Evolutionary conservation across 2,797 vertebrate genomes (phyloP).

Genomic region (Vespertilio murinus): DNA sequence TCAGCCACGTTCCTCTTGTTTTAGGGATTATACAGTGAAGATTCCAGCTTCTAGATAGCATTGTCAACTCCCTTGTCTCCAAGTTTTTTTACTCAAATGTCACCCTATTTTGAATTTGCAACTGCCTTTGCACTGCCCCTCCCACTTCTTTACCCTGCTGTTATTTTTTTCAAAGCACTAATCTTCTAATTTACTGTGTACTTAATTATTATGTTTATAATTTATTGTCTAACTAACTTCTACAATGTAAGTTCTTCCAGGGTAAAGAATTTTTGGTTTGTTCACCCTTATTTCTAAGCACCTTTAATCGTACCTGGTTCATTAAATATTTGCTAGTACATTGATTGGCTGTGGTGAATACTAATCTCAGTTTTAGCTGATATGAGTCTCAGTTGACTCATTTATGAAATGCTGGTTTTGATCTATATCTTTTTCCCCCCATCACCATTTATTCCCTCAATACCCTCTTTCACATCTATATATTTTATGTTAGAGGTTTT

Average conservation of each 20-base stretch:
- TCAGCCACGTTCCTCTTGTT: background rate
- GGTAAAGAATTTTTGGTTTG: background rate
- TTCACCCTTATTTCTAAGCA: conserved; percentile 39
- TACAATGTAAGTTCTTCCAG: background rate
- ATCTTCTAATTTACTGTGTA: conserved; percentile 5
- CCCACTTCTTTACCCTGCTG: background rate
- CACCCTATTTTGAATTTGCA: conserved; percentile 3
- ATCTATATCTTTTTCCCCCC: background rate
- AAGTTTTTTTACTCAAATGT: background rate
- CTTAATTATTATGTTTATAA: background rate
- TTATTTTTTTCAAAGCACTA: background rate
- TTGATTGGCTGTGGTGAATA: conserved; percentile 25
- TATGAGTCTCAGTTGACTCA: background rate
- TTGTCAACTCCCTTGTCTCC: background rate
- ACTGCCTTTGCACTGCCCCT: background rate
- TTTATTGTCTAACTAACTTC: background rate
- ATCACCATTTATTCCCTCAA: background rate
- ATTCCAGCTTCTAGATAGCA: background rate
- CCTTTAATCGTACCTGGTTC: background rate
- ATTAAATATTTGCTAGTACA: conserved; percentile 38
- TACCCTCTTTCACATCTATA: background rate
- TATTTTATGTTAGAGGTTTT: conserved; percentile 27
- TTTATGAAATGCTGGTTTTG: conserved; percentile 31
- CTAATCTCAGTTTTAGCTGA: conserved; percentile 36
- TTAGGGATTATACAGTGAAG: background rate